These are phyloP conservation scores for Tyria jacobaeae DNA, from an alignment of 2,888 invertebrate genomes.

Conservation along the genomic window DNA sequence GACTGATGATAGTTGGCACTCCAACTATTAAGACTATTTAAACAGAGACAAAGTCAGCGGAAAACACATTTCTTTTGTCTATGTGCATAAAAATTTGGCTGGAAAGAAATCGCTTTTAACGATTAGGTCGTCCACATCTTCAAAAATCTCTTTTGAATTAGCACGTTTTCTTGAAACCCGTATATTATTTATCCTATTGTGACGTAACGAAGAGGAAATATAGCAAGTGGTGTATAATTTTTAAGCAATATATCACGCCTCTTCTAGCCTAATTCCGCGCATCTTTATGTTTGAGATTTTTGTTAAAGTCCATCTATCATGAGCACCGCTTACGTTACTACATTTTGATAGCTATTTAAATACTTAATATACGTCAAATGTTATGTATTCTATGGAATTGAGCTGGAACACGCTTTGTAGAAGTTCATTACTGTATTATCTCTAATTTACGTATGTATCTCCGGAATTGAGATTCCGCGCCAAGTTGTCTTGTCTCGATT, in stretches of 20 bases:
- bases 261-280: constrained; percentile 31
- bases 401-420: constrained; percentile 15
- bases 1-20: too few relatives aligned
- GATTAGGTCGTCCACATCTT: too few relatives aligned
- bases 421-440: constrained; percentile 13
- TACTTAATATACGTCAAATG: constrained; percentile 16
- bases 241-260: constrained; percentile 28
- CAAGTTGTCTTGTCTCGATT: constrained; percentile 8
- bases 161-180: not conserved
- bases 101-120: too few relatives aligned
- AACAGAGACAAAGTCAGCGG: too few relatives aligned
- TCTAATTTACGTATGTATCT: constrained; percentile 24
- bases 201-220: constrained; percentile 9
- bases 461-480: constrained; percentile 8
- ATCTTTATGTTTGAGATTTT: constrained; percentile 48
- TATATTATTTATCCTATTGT: not conserved
- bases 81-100: too few relatives aligned
- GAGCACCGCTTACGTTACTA: constrained; percentile 38
- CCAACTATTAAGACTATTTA: too few relatives aligned
- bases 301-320: constrained; percentile 37
- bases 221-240: constrained; percentile 13
- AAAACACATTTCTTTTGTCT: too few relatives aligned
- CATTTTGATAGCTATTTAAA: constrained; percentile 22
- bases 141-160: not conserved
- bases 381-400: constrained; percentile 26